Conservation (phyloP, 2,888 invertebrate species). For the Agrotis exclamationis region DNA sequence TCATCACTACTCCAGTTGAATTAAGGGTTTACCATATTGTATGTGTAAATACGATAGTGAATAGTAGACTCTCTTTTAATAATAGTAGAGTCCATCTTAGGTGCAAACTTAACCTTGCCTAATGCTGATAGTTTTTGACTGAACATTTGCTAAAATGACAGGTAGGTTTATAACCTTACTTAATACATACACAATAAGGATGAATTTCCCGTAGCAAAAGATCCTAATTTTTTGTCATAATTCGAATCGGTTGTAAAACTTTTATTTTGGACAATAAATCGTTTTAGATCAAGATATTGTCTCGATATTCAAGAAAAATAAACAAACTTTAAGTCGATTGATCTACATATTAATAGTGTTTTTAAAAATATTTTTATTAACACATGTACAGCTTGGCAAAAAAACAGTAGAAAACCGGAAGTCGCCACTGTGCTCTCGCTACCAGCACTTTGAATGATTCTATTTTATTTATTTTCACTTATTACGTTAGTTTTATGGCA, state of each 20-base stretch:
- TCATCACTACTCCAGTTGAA: constrained; percentile 49
- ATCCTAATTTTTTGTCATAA: constrained; percentile 2
- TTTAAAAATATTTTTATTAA: neutral
- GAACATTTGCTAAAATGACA: constrained; percentile 39
- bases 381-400: too few species aligned
- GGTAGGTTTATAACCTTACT: neutral
- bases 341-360: neutral
- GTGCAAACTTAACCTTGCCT: constrained; percentile 26
- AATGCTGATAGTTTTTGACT: constrained; percentile 7
- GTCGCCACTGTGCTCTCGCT: too few species aligned
- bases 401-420: too few species aligned
- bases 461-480: too few species aligned
- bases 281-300: constrained; percentile 26
- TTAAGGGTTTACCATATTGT: constrained; percentile 13
- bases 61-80: neutral
- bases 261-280: constrained; percentile 28
- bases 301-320: constrained; percentile 3
- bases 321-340: neutral
- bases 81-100: rapidly evolving
- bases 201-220: neutral
- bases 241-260: constrained; percentile 29
- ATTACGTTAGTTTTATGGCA: too few species aligned
- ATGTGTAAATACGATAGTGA: neutral
- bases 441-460: too few species aligned
- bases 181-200: constrained; percentile 11